Percentiles rank a stretch among this genome's conserved stretches.
Conservation (phyloP, 1,140 invertebrate genomes). For the Adoxophyes honmai region DNA sequence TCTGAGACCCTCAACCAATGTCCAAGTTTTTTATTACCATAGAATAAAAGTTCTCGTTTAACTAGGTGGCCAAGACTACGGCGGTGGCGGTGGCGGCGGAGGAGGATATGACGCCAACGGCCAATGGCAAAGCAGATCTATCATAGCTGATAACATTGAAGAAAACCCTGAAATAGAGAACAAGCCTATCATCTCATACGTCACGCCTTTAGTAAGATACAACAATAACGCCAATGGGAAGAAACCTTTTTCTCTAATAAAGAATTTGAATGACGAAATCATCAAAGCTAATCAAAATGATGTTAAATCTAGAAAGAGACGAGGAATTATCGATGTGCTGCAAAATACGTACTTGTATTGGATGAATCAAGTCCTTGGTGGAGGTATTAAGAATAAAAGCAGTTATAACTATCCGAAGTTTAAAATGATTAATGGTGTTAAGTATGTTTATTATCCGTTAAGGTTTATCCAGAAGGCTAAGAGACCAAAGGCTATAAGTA, state of each 20-base stretch:
- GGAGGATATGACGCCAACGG: constrained; percentile 68
- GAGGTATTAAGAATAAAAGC: constrained; percentile 28
- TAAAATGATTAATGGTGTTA: constrained; percentile 51
- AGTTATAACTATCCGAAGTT: constrained; percentile 38
- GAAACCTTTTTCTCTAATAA: constrained; percentile 13
- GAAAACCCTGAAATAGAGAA: constrained; percentile 34
- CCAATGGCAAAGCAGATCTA: constrained; percentile 69
- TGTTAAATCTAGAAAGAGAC: constrained; percentile 30
- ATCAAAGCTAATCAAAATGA: constrained; percentile 18
- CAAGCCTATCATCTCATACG: constrained; percentile 36
- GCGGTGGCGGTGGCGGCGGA: constrained; percentile 31
- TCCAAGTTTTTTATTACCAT: neutral
- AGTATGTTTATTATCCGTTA: constrained; percentile 50
- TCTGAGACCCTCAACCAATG: constrained; percentile 28
- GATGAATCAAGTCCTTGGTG: constrained; percentile 42
- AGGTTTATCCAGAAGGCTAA: constrained; percentile 34
- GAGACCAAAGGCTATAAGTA: constrained; percentile 34
- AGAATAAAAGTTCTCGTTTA: constrained; percentile 25
- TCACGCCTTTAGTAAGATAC: constrained; percentile 23
- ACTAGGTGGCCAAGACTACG: constrained; percentile 55
- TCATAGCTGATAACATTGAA: constrained; percentile 20
- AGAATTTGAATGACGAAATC: constrained; percentile 28
- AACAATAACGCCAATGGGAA: neutral
- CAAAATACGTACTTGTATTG: constrained; percentile 53
- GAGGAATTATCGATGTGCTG: constrained; percentile 48